Base-by-base conservation (phyloP, 2,797 vertebrate genomes). In the Steatocranus sp. region DNA sequence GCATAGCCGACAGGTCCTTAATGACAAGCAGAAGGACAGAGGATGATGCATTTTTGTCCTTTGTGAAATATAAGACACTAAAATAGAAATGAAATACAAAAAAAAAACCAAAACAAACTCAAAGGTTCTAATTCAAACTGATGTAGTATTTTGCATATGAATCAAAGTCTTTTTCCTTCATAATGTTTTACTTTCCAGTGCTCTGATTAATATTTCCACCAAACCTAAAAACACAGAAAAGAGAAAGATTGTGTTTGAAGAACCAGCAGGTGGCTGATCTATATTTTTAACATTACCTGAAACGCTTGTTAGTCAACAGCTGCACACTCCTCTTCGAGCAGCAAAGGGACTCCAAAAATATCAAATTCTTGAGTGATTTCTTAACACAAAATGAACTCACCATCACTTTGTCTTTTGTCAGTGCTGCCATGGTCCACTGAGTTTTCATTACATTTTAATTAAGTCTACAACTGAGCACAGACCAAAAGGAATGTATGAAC, bases 1-100 rank as follows among this genome's bases (percentile, higher is more conserved):
- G 96, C 91, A 97, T 93, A 75, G 95, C 92, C 8, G 97, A 97
- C 83, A 96, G 96, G 86, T 97, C 97, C 94, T 95, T 94, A 82
- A 95, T 76, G 84, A 76, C 68, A 51, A 9, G 86, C 23, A 61
- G 5, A 80, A 2, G 78, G 32, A 43, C 51, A 76, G 9, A 48
- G 4, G 25, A 30, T 73, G 68, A 48, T 73, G 7, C 9, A n/a
- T 48, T 46, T 46, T 30, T 73, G 41, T 48, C 27, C 25, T 30
- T 30, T 73, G 30, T 11, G 23, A 18, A 20, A 73, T 5, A 17
- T 18, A 18, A 70, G 3, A 46, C 61, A 11, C 18, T 23, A 8
- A 51, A 78, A 54, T 30, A 68, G 53, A 75, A 51, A 5, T 18
- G 14, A 48, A 80, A 76, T 34, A n/a, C 0, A 4, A n/a, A 15